Percentiles rank a stretch among this genome's conserved stretches.
Evolutionary conservation across 1,140 invertebrate species (phyloP).

Genomic region (Myzus persicae): DNA sequence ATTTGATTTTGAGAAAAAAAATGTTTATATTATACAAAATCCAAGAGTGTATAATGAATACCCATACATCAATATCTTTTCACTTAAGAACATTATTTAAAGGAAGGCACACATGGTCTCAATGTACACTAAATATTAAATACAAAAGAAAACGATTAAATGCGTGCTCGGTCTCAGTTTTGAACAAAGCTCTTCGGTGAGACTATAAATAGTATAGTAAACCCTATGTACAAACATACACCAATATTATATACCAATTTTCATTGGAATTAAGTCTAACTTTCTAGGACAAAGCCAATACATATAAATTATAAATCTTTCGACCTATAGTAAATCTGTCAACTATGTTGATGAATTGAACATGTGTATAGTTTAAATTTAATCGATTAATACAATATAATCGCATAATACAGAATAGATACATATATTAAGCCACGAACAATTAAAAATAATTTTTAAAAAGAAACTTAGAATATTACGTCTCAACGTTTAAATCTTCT

Average conservation of each 20-base stretch:
- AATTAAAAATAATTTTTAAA: not conserved
- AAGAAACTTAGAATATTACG: too few relatives aligned
- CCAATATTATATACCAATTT: too few relatives aligned
- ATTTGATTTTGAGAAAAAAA: not conserved
- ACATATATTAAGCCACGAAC: not conserved
- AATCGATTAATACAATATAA: not conserved
- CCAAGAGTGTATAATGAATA: not conserved
- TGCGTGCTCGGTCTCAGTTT: not conserved
- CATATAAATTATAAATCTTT: not conserved
- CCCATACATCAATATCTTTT: not conserved
- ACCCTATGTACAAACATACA: not conserved
- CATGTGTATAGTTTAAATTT: not conserved
- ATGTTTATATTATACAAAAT: not conserved
- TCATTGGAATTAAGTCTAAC: not conserved
- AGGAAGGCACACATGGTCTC: not conserved
- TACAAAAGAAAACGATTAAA: not conserved
- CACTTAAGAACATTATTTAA: not conserved
- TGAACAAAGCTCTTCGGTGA: not conserved
- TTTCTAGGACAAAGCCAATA: not conserved
- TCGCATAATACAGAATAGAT: too few relatives aligned
- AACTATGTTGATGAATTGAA: too few relatives aligned
- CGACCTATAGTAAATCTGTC: not conserved
- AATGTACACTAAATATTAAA: constrained; percentile 11
- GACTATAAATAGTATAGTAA: not conserved
- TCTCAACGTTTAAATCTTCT: too few relatives aligned